Percentiles rank a stretch among this genome's conserved stretches.
These are phyloP conservation scores for Elgaria multicarinata DNA, from an alignment of 2,113 vertebrate genomes.

Conservation along the genomic window DNA sequence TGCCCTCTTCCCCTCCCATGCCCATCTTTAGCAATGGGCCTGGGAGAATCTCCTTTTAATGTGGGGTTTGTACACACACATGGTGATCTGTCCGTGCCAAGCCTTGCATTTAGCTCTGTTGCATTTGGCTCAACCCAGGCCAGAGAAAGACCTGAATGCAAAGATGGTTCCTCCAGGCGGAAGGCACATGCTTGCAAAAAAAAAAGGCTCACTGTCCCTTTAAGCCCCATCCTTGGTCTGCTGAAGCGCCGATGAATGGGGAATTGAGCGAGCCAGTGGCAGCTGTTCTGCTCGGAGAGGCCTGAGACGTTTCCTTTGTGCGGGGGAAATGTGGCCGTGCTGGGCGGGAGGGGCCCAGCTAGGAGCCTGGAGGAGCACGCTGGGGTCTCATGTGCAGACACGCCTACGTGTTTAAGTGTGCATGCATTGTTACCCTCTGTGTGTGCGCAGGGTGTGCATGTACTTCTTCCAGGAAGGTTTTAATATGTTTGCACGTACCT, in stretches of 20 bases:
- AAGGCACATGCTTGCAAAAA: background rate
- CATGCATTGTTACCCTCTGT: too few relatives aligned
- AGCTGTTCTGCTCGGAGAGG: slow-evolving; percentile 10
- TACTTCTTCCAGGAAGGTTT: background rate
- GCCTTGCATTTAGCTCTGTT: too few relatives aligned
- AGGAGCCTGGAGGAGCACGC: background rate
- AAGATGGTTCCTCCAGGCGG: background rate
- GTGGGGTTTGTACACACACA: too few relatives aligned
- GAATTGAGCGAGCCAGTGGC: background rate
- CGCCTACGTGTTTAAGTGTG: too few relatives aligned
- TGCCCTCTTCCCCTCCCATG: background rate
- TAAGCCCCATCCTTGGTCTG: background rate
- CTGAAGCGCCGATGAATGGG: slow-evolving; percentile 5
- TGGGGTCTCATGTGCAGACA: background rate
- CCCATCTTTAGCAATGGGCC: background rate
- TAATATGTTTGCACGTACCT: background rate
- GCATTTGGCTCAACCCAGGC: background rate
- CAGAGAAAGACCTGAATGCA: background rate
- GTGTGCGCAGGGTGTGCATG: too few relatives aligned
- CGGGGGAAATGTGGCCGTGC: background rate
- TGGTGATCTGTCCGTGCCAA: background rate
- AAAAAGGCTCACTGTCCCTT: background rate
- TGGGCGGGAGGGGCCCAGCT: background rate
- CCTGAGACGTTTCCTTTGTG: slow-evolving; percentile 29
- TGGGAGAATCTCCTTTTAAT: background rate